A percentile compares a stretch with the other conserved stretches of the same genome.
phyloP scores from a whole-genome alignment of 2,888 invertebrate species.

The Drosophila paramelanica region DNA sequence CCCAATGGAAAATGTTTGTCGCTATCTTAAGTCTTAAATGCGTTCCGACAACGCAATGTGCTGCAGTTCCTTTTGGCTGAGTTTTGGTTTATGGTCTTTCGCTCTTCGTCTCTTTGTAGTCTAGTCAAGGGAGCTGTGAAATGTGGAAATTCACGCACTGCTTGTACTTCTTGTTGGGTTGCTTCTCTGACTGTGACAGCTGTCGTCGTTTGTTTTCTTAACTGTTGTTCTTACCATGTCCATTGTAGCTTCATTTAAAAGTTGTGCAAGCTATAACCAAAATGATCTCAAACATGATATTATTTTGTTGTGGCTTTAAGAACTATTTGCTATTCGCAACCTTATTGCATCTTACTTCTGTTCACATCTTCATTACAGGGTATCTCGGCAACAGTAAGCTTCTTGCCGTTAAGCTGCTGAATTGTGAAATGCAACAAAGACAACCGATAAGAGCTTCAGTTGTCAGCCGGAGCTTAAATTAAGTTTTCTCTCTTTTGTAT shows the following conservation, averaged over 20 bases:
- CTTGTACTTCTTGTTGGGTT: slow-evolving; percentile 15
- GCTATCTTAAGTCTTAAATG: slow-evolving; percentile 42
- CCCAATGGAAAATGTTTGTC: slow-evolving; percentile 28
- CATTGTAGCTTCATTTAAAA: neutral
- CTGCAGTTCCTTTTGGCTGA: slow-evolving; percentile 32
- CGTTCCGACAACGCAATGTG: slow-evolving; percentile 42
- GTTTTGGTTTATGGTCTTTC: slow-evolving; percentile 8
- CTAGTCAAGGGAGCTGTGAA: slow-evolving; percentile 17
- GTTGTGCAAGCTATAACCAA: neutral
- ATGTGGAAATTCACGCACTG: slow-evolving; percentile 50
- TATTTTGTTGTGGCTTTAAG: neutral
- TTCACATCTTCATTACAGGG: slow-evolving; percentile 4
- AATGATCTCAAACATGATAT: neutral
- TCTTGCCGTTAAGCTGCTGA: slow-evolving; percentile 12
- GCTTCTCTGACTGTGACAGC: slow-evolving; percentile 16
- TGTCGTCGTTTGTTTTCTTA: slow-evolving; percentile 5
- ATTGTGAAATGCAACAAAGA: slow-evolving; percentile 34
- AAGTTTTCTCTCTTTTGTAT: slow-evolving; percentile 28
- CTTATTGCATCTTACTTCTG: neutral
- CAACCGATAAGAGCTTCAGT: slow-evolving; percentile 32
- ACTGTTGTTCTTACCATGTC: slow-evolving; percentile 3
- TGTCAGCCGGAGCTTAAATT: slow-evolving; percentile 42
- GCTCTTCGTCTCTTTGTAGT: neutral
- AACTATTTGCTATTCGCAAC: too few relatives aligned
- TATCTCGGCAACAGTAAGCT: neutral